These are phyloP conservation scores for Orestias chungarensis DNA, from an alignment of 2,797 vertebrate species.

Conservation along the genomic window DNA sequence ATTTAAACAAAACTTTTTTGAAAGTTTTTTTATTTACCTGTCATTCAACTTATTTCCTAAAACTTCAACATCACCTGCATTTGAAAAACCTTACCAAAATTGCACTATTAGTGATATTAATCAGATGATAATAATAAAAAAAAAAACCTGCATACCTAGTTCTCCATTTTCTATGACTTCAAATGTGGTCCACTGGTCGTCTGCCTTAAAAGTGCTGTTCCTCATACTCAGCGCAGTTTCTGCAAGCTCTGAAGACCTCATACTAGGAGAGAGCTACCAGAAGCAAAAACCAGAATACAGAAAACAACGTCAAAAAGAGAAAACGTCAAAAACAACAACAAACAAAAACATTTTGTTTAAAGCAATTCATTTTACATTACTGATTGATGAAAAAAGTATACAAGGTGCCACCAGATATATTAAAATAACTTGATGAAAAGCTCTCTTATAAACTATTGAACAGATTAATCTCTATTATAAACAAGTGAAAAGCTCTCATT, in stretches of 20 bases:
- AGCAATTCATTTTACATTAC: neutral
- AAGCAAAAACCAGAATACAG: neutral
- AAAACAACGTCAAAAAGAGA: neutral
- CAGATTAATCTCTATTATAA: too few species aligned
- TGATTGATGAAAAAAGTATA: slow-evolving; percentile 22
- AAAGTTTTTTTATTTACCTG: neutral
- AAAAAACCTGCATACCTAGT: slow-evolving; percentile 80
- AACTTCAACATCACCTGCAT: neutral
- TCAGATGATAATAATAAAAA: neutral
- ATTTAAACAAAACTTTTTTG: neutral
- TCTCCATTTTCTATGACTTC: slow-evolving; percentile 97
- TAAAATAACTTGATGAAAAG: too few species aligned
- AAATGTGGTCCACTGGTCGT: slow-evolving; percentile 88
- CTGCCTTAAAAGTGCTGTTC: slow-evolving; percentile 75
- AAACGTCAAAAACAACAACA: slow-evolving; percentile 5
- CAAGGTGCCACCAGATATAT: too few species aligned
- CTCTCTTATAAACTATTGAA: too few species aligned
- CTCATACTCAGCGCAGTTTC: slow-evolving; percentile 85
- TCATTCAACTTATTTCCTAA: neutral
- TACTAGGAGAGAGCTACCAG: slow-evolving; percentile 88
- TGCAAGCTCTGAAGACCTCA: slow-evolving; percentile 86
- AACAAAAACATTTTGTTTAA: neutral
- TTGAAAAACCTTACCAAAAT: neutral
- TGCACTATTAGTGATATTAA: neutral
- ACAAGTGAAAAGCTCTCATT: too few species aligned